A percentile compares a stretch with the other conserved stretches of the same genome.
phyloP scores from a whole-genome alignment of 1,140 invertebrate genomes.

The Goniozus legneri region DNA sequence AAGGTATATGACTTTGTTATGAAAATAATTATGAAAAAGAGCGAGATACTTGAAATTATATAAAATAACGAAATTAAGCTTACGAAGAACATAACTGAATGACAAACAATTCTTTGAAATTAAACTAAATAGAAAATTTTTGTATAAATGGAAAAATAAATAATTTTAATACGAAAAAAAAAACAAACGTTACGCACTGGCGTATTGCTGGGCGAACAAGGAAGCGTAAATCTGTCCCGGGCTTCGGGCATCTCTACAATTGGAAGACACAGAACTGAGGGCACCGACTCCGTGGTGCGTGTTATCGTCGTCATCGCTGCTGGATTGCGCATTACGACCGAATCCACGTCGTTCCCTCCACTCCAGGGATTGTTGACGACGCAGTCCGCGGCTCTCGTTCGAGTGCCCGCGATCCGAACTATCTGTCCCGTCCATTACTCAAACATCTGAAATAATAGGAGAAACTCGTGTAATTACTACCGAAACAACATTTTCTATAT shows the following conservation, averaged over 20 bases:
- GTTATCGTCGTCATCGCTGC: conserved; percentile 63
- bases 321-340: conserved; percentile 48
- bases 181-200: conserved; percentile 32
- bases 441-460: conserved; percentile 41
- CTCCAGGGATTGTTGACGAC: conserved; percentile 61
- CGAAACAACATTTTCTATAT: too few species aligned
- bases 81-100: too few species aligned
- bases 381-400: conserved; percentile 52
- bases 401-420: conserved; percentile 47
- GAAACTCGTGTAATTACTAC: neutral
- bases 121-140: too few species aligned
- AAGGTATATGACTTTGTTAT: too few species aligned
- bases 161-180: neutral
- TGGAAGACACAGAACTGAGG: conserved; percentile 27
- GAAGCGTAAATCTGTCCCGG: conserved; percentile 64
- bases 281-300: conserved; percentile 49
- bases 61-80: too few species aligned
- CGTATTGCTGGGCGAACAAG: conserved; percentile 57
- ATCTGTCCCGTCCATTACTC: conserved; percentile 51
- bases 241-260: conserved; percentile 52
- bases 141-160: too few species aligned
- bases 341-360: conserved; percentile 63
- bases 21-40: too few species aligned
- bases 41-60: too few species aligned
- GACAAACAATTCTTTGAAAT: too few species aligned